Evolutionary conservation across 2,888 invertebrate species (phyloP).

Genomic region (Brachycybe producta): DNA sequence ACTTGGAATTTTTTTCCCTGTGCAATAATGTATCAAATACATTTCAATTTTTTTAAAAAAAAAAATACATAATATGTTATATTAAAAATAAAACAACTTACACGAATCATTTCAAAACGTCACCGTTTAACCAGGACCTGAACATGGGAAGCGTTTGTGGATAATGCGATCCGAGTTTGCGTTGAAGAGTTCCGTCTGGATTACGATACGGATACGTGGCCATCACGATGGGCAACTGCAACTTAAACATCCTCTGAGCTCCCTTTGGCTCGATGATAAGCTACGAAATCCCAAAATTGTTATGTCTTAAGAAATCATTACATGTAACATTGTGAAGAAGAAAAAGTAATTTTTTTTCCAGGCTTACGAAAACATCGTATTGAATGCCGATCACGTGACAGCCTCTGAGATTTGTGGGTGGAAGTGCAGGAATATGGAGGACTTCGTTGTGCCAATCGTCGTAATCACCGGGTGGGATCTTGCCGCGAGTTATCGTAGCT

Average conservation of each 20-base stretch:
- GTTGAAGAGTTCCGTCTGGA: slow-evolving; percentile 37
- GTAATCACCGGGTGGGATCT: slow-evolving; percentile 63
- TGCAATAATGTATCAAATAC: no score
- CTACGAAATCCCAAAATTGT: slow-evolving; percentile 36
- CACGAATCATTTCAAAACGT: slow-evolving; percentile 20
- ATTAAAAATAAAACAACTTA: not conserved
- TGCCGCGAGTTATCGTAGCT: slow-evolving; percentile 62
- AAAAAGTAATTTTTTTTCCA: not conserved
- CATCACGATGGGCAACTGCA: slow-evolving; percentile 79
- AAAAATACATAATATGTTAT: not conserved
- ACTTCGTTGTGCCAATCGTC: slow-evolving; percentile 80
- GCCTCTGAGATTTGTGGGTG: slow-evolving; percentile 83
- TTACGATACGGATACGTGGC: slow-evolving; percentile 74
- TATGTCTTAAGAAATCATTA: slow-evolving; percentile 1
- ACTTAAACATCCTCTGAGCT: slow-evolving; percentile 77
- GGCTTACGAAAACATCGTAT: slow-evolving; percentile 80
- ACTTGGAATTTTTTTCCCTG: no score
- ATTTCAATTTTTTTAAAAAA: not conserved
- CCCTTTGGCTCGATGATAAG: slow-evolving; percentile 84
- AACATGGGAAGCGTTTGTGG: slow-evolving; percentile 83
- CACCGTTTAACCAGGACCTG: slow-evolving; percentile 44
- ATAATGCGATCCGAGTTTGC: slow-evolving; percentile 74
- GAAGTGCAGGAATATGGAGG: slow-evolving; percentile 82
- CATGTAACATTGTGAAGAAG: no score
- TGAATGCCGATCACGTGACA: slow-evolving; percentile 87